Evolutionary conservation across 2,888 invertebrate genomes (phyloP).

Genomic region (Lepidocyrtinus sp.): DNA sequence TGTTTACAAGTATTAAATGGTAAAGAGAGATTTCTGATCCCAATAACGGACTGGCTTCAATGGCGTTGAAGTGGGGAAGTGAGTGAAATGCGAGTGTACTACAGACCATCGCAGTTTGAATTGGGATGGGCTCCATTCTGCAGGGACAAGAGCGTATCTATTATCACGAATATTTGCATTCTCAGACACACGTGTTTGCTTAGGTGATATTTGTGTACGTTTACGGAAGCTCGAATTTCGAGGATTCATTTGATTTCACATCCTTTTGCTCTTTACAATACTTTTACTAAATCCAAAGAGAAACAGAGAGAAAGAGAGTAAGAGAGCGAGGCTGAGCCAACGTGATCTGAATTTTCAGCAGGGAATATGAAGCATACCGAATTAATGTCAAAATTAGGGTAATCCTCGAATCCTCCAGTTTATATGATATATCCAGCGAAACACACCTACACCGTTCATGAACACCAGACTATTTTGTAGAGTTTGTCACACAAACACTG

Average conservation of each 20-base stretch:
- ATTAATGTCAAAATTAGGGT: constrained; percentile 42
- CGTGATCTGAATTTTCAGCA: constrained; percentile 52
- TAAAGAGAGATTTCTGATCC: too few relatives aligned
- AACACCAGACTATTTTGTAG: too few relatives aligned
- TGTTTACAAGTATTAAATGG: too few relatives aligned
- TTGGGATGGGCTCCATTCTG: too few relatives aligned
- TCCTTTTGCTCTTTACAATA: constrained; percentile 39
- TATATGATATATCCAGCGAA: neutral
- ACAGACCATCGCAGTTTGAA: too few relatives aligned
- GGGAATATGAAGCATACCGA: constrained; percentile 54
- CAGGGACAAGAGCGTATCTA: too few relatives aligned
- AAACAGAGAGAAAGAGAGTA: neutral
- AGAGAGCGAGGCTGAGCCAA: constrained; percentile 28
- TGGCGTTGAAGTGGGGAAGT: too few relatives aligned
- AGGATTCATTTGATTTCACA: constrained; percentile 46
- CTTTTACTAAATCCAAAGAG: constrained; percentile 2
- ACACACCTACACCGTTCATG: too few relatives aligned
- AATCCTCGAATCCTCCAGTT: constrained; percentile 4
- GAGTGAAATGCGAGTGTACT: too few relatives aligned
- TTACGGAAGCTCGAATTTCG: neutral
- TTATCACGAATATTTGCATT: too few relatives aligned
- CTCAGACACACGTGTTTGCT: neutral
- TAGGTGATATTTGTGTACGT: neutral
- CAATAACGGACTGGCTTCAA: too few relatives aligned
- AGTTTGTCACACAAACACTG: too few relatives aligned